Percentiles rank a stretch among this genome's conserved stretches.
Conservation (phyloP, 2,888 invertebrate species). For the Myopa testacea region DNA sequence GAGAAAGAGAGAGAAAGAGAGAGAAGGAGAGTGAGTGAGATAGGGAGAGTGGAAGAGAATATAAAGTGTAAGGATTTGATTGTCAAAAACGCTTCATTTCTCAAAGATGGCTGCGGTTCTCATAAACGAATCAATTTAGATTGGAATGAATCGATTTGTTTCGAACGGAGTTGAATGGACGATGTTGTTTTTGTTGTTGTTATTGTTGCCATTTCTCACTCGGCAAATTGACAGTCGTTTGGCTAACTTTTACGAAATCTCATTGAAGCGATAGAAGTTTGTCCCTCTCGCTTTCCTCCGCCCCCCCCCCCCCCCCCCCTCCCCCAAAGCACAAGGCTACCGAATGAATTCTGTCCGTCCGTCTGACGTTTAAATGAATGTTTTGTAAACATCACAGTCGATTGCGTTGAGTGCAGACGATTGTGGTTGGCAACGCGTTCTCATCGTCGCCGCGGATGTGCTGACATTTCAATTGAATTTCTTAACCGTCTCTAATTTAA, state of each 20-base stretch:
- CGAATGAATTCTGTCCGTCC: neutral
- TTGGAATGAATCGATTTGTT: neutral
- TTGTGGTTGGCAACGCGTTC: slow-evolving; percentile 13
- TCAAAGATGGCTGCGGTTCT: neutral
- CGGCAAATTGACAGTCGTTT: slow-evolving; percentile 11
- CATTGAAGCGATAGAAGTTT: slow-evolving; percentile 6
- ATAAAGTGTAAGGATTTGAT: neutral
- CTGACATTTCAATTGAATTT: slow-evolving; percentile 11
- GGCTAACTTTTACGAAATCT: neutral
- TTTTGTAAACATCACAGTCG: neutral
- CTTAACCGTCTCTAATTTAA: neutral
- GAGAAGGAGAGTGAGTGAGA: neutral
- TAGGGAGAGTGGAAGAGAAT: neutral
- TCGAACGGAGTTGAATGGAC: neutral
- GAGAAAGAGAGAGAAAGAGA: neutral
- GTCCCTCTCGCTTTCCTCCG: neutral
- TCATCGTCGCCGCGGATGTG: neutral
- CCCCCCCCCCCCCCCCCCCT: neutral
- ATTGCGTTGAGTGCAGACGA: slow-evolving; percentile 20
- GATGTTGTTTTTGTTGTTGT: neutral
- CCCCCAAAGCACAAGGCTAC: no score
- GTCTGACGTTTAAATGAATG: slow-evolving; percentile 9
- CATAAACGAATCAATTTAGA: neutral
- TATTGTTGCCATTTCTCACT: neutral
- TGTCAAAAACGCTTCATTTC: neutral